Evolutionary conservation across 2,113 vertebrate genomes (phyloP).

Genomic region (Dipodomys merriami): DNA sequence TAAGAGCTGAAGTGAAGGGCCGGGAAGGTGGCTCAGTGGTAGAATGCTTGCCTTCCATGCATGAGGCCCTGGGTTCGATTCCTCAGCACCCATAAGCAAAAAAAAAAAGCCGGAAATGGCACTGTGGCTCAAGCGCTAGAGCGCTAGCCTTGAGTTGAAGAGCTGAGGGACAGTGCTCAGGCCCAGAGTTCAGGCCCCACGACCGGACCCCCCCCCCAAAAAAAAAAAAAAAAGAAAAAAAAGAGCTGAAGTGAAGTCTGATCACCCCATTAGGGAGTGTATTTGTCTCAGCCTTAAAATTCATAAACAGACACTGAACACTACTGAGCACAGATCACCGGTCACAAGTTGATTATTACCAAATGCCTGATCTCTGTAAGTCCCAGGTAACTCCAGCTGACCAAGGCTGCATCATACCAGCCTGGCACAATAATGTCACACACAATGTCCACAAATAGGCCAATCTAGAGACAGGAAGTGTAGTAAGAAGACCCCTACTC

Average conservation of each 20-base stretch:
- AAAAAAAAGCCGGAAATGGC: too few relatives aligned
- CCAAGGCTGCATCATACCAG: background rate
- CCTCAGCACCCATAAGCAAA: too few relatives aligned
- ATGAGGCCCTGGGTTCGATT: too few relatives aligned
- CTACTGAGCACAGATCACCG: background rate
- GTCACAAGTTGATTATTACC: background rate
- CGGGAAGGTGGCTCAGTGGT: too few relatives aligned
- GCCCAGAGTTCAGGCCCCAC: too few relatives aligned
- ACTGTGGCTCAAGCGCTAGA: too few relatives aligned
- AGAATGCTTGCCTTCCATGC: too few relatives aligned
- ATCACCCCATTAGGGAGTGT: background rate
- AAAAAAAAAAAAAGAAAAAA: too few relatives aligned
- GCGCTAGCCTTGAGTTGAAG: too few relatives aligned
- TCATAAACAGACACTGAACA: background rate
- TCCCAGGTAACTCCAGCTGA: background rate
- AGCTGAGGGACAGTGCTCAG: too few relatives aligned
- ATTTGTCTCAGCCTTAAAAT: background rate
- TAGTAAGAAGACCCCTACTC: too few relatives aligned
- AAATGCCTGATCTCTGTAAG: background rate
- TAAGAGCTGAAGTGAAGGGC: background rate
- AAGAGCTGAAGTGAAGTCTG: background rate
- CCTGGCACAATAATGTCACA: background rate
- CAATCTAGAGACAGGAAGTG: background rate
- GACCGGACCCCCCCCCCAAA: too few relatives aligned
- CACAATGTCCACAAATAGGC: background rate